Conservation (phyloP, 2,113 vertebrate species). For the Anoplopoma fimbria region DNA sequence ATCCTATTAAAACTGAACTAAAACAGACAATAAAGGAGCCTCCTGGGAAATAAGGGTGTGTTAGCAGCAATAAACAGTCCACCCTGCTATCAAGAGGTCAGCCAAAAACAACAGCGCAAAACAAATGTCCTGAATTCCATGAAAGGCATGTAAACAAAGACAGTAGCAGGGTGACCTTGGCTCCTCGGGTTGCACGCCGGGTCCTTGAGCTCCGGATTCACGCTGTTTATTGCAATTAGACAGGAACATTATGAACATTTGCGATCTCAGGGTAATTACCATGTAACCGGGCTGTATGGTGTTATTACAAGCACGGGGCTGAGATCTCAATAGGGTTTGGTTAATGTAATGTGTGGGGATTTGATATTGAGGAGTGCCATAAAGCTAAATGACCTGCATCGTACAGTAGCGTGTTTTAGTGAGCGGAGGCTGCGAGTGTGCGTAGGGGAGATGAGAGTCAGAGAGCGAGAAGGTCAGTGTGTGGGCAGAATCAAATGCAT, state of each 20-base stretch:
- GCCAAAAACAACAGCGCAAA: conserved; percentile 41
- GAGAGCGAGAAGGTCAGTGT: conserved; percentile 57
- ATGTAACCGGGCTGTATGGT: conserved; percentile 34
- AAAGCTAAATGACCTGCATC: conserved; percentile 75
- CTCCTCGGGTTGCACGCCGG: conserved; percentile 24
- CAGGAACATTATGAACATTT: conserved; percentile 53
- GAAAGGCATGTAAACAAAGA: conserved; percentile 59
- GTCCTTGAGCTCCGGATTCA: conserved; percentile 36
- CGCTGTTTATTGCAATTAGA: conserved; percentile 70
- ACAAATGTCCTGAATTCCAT: conserved; percentile 23
- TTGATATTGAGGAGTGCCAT: conserved; percentile 64
- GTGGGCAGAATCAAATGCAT: conserved; percentile 67
- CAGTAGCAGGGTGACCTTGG: conserved; percentile 22
- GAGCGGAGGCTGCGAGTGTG: conserved; percentile 47
- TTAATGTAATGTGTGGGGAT: conserved; percentile 68
- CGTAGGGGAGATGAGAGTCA: conserved; percentile 36
- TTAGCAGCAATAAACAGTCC: conserved; percentile 45
- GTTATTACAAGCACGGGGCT: conserved; percentile 59
- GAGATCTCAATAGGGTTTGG: conserved; percentile 46
- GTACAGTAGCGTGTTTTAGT: conserved; percentile 48
- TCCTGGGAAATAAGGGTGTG: conserved; percentile 40
- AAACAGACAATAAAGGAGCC: conserved; percentile 24
- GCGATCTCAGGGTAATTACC: conserved; percentile 69
- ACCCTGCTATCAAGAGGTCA: conserved; percentile 23
- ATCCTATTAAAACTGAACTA: conserved; percentile 37